Base-by-base conservation (phyloP, 2,888 invertebrate species). In the Lasioglossum vierecki region DNA sequence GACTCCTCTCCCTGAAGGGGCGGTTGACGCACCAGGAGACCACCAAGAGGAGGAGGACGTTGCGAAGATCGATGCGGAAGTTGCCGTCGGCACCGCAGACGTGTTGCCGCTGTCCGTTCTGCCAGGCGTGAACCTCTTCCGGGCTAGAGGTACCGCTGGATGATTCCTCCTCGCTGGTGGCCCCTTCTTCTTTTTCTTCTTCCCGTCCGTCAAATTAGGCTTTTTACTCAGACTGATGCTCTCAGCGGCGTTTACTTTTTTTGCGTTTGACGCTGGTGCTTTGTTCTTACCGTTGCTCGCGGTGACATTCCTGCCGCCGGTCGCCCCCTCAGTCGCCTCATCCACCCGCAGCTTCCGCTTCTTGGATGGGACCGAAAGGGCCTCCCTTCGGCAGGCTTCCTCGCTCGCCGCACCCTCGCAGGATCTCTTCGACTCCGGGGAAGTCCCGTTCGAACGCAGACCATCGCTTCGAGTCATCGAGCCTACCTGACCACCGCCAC, bases 301-400 rank as follows among this genome's bases (percentile, higher is more conserved):
- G 70, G 84, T 87, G 84, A 79, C 75, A 39, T 85, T 86, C 82
- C 82, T 78, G 76, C 71, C 77, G 83, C 35, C 76, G 30, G 57
- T 41, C 26, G 44, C 77, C 68, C 18, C 72, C 30, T 57, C 79
- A 68, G 70, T 39, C 41, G 73, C 22, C 76, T 80, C 84, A 22
- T 96, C 96, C 89, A 96, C 95, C 91, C 96, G 95, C 76, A 95
- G 95, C 92, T 96, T 95, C 75, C 94, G 89, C 91, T 95, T 95
- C 86, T 92, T 93, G 26, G 93, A 91, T 22, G 93, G 89, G 39
- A 92, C 91, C 77, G 94, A 92, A 5, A 93, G 91, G 1, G 91
- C 91, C 82, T 94, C 92, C 13, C 91, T 91, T 9, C 93, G 90
- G 84, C 93, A 93, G 57, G 92, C 89, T n/a, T 93, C 93, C 76